Percentiles rank a stretch among this genome's conserved stretches.
Conservation (phyloP, 2,113 vertebrate species). For the Archilochus colubris region DNA sequence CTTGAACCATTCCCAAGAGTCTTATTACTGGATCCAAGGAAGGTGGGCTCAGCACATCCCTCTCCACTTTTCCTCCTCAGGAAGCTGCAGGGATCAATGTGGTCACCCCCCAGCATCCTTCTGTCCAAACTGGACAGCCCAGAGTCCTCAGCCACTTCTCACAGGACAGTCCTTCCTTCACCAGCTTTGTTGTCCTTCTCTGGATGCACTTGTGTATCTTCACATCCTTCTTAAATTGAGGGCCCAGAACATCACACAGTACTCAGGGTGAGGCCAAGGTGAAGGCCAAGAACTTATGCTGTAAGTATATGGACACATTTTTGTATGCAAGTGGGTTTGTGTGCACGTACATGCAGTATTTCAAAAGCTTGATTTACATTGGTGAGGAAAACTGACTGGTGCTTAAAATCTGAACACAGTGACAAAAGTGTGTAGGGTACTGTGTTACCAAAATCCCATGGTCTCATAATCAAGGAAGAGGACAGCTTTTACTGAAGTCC, state of each 20-base stretch:
- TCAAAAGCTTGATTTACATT: not conserved
- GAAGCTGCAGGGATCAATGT: not conserved
- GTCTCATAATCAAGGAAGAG: not conserved
- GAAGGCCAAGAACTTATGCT: not conserved
- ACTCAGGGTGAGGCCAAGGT: not conserved
- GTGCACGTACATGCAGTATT: not conserved
- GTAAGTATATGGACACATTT: not conserved
- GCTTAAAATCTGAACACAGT: not conserved
- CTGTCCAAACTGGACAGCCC: no score
- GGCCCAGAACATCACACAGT: not conserved
- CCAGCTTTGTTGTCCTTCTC: not conserved
- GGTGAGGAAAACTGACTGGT: not conserved
- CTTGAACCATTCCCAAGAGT: fast-evolving
- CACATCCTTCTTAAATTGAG: not conserved
- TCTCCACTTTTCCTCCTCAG: not conserved
- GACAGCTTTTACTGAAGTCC: not conserved
- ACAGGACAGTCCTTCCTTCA: not conserved
- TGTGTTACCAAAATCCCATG: not conserved
- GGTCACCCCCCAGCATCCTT: no score
- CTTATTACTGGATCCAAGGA: no score
- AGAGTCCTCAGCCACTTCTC: no score
- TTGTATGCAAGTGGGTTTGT: not conserved
- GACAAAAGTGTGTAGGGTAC: not conserved
- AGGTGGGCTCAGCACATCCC: not conserved
- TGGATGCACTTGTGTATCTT: not conserved